Conservation (phyloP, 2,888 invertebrate genomes). For the Cecidostiba fungosa region DNA sequence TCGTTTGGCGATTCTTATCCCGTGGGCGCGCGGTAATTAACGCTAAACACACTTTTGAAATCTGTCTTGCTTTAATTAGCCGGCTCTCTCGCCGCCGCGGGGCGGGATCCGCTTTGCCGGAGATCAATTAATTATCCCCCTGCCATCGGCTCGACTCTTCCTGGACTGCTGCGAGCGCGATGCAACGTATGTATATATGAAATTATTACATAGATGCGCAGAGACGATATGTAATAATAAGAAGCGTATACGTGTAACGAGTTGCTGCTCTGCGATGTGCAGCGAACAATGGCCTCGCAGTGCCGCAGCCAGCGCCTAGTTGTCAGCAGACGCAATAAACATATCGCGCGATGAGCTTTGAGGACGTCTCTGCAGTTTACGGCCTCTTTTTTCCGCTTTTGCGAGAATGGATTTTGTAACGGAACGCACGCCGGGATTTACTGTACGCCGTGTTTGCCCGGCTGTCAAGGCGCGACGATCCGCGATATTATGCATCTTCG, state of each 20-base stretch:
- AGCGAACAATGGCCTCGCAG: constrained; percentile 53
- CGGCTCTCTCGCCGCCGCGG: no score
- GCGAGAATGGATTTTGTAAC: no score
- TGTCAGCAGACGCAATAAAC: constrained; percentile 56
- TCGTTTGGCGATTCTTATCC: constrained; percentile 35
- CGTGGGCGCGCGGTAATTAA: constrained; percentile 45
- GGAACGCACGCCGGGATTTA: no score
- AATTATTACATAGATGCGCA: constrained; percentile 2
- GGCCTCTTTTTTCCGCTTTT: not conserved
- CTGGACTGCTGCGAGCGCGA: not conserved
- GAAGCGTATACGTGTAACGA: constrained; percentile 28
- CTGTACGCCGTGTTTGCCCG: no score
- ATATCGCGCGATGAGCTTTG: constrained; percentile 42
- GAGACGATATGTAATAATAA: constrained; percentile 11
- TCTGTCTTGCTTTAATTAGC: constrained; percentile 57
- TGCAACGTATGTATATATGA: not conserved
- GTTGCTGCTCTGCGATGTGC: constrained; percentile 27
- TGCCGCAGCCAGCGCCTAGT: not conserved
- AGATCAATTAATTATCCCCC: constrained; percentile 57
- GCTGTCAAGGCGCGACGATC: not conserved
- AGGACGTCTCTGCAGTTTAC: not conserved
- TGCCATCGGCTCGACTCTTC: not conserved
- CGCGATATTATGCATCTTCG: no score
- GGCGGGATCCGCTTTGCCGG: not conserved
- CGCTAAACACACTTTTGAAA: constrained; percentile 58